phyloP scores from a whole-genome alignment of 1,140 invertebrate species.

The Physella acuta region DNA sequence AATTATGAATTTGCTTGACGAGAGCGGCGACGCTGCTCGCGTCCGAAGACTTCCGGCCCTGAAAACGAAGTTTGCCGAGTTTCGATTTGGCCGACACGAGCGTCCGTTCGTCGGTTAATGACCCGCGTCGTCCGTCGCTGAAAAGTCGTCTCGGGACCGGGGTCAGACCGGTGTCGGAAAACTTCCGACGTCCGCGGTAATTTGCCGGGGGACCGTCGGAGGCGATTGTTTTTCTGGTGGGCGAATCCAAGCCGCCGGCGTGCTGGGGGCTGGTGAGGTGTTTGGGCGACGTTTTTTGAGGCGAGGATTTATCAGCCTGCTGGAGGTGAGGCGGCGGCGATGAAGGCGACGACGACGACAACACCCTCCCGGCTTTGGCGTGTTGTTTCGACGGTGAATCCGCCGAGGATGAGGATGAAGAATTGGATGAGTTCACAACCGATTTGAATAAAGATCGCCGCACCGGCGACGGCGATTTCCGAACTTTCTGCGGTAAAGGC shows the following conservation, averaged over 20 bases:
- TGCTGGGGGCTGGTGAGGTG: background rate
- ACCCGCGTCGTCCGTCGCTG: conserved; percentile 15
- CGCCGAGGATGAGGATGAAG: conserved; percentile 12
- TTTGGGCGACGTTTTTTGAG: conserved; percentile 7
- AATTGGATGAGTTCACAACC: conserved; percentile 9
- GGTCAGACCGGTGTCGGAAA: conserved; percentile 22
- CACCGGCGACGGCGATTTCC: conserved; percentile 19
- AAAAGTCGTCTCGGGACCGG: conserved; percentile 20
- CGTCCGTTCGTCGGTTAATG: conserved; percentile 21
- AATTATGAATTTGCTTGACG: conserved; percentile 25
- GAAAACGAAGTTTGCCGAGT: conserved; percentile 15
- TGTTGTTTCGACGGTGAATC: conserved; percentile 12
- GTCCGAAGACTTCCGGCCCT: conserved; percentile 20
- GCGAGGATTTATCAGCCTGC: background rate
- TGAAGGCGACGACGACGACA: conserved; percentile 4
- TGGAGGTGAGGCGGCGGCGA: conserved; percentile 7
- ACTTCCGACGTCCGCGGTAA: conserved; percentile 22
- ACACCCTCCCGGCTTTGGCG: background rate
- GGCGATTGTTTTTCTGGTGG: conserved; percentile 1
- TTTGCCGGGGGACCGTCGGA: background rate
- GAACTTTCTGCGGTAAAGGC: background rate
- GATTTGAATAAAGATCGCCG: background rate
- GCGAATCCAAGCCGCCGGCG: background rate
- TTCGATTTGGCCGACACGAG: conserved; percentile 22
- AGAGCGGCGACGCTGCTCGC: conserved; percentile 19